phyloP scores from a whole-genome alignment of 2,113 vertebrate species.

The Platysteira castanea region DNA sequence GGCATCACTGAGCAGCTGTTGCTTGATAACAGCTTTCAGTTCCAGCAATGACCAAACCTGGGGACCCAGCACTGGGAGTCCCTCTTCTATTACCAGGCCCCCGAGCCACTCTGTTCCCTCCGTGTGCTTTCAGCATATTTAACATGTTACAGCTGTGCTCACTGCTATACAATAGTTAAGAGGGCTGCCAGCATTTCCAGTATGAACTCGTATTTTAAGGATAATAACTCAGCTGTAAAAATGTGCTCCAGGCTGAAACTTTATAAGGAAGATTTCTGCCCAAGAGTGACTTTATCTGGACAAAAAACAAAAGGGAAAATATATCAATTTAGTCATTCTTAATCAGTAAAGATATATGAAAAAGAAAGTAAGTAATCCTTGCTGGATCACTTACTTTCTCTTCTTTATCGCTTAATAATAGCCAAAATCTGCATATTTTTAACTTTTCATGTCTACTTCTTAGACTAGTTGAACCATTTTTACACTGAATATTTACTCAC shows the following conservation, averaged over 20 bases:
- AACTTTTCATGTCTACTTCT: neutral
- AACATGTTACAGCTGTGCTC: constrained; percentile 1
- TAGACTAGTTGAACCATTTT: neutral
- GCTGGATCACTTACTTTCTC: neutral
- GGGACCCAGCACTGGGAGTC: neutral
- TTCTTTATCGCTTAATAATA: neutral
- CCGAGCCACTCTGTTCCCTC: neutral
- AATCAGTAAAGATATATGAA: neutral
- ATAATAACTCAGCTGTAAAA: constrained; percentile 51
- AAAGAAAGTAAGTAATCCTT: constrained; percentile 4
- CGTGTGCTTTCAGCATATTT: neutral
- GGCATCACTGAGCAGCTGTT: neutral
- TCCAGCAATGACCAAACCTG: neutral
- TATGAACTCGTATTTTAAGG: constrained; percentile 35
- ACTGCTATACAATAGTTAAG: neutral
- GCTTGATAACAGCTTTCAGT: neutral
- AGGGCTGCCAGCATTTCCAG: constrained; percentile 29
- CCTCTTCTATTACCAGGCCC: neutral
- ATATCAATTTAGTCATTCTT: neutral
- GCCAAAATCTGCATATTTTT: neutral
- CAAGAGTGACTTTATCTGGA: constrained; percentile 11
- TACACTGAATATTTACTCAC: neutral
- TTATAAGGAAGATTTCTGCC: constrained; percentile 16
- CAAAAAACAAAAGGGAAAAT: neutral
- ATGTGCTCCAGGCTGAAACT: neutral